Evolutionary conservation across 2,113 vertebrate species (phyloP).

Genomic region (Pipra filicauda): DNA sequence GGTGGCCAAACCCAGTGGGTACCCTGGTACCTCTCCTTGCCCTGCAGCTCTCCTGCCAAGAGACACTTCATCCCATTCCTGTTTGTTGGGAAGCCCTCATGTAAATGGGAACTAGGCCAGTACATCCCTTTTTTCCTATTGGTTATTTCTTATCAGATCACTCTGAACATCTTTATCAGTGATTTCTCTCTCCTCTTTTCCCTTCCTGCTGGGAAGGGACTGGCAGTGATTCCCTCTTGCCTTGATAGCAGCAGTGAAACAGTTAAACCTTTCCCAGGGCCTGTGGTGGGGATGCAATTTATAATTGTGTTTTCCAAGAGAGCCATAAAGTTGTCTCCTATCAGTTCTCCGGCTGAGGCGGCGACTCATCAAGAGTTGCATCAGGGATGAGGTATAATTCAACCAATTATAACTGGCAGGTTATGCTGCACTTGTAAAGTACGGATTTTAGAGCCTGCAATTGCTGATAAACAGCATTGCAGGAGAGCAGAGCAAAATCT

Average conservation of each 20-base stretch:
- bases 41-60: background rate
- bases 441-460: constrained; percentile 61
- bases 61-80: background rate
- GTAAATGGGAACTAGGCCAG: background rate
- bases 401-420: constrained; percentile 61
- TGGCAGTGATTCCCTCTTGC: rapidly evolving
- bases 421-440: constrained; percentile 62
- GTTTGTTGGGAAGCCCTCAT: background rate
- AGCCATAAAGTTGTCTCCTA: constrained; percentile 60
- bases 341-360: constrained; percentile 49
- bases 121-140: background rate
- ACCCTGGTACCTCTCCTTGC: background rate
- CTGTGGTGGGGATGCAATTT: constrained; percentile 30
- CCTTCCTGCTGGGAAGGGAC: background rate
- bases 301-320: constrained; percentile 62
- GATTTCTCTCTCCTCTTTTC: background rate
- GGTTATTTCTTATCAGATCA: background rate
- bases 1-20: background rate
- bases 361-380: constrained; percentile 63
- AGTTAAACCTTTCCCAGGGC: constrained; percentile 35
- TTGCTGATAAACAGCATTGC: constrained; percentile 55
- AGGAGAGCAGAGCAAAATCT: background rate
- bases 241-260: background rate
- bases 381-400: constrained; percentile 63
- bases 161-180: background rate